Evolutionary conservation across 2,888 invertebrate genomes (phyloP).

Genomic region (Caenorhabditis uteleia): DNA sequence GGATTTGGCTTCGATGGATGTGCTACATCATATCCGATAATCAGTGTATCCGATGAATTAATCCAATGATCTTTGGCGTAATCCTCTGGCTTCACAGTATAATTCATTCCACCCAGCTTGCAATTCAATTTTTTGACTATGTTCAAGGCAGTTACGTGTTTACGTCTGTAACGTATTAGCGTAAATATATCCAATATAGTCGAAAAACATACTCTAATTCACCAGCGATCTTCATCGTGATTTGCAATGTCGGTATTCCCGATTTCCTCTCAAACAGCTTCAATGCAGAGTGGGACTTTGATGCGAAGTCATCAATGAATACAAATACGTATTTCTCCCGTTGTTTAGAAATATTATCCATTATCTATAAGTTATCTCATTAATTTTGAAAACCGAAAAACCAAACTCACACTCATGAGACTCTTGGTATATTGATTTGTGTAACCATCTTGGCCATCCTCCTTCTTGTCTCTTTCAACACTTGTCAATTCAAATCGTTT

Average conservation of each 20-base stretch:
- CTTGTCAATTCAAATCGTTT: too few species aligned
- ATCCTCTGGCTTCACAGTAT: conserved; percentile 14
- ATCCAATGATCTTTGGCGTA: conserved; percentile 17
- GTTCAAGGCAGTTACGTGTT: conserved; percentile 2
- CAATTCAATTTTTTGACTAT: conserved; percentile 37
- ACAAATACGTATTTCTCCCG: too few species aligned
- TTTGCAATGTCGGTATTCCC: conserved; percentile 26
- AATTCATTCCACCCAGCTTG: conserved; percentile 35
- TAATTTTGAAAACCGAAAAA: too few species aligned
- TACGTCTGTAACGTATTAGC: too few species aligned
- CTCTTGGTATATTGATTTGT: too few species aligned
- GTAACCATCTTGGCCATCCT: too few species aligned
- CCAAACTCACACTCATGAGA: too few species aligned
- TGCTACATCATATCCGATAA: conserved; percentile 42
- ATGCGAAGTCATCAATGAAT: too few species aligned
- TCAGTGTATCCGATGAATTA: conserved; percentile 4
- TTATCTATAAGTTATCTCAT: too few species aligned
- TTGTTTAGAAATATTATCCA: too few species aligned
- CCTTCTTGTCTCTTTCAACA: too few species aligned
- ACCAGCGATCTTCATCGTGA: conserved; percentile 14
- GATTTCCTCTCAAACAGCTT: conserved; percentile 34
- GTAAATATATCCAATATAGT: too few species aligned
- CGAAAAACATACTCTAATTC: conserved; percentile 2
- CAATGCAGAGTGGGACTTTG: conserved; percentile 17
- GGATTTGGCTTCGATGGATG: conserved; percentile 20